Conservation (phyloP, 2,888 invertebrate species). For the Baronia brevicornis region DNA sequence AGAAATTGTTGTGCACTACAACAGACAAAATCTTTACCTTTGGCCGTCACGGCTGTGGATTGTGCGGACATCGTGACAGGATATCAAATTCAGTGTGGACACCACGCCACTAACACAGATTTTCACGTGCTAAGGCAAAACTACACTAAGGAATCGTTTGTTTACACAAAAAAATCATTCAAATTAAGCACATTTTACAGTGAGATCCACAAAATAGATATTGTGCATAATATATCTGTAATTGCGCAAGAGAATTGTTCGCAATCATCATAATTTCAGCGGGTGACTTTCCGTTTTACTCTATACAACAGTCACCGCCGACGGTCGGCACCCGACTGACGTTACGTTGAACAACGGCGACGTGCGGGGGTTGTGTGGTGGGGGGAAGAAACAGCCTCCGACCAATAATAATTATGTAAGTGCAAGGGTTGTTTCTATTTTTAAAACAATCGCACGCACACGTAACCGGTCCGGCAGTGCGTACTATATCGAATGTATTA, state of each 20-base stretch:
- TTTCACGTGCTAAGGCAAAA: too few species aligned
- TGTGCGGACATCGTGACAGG: constrained; percentile 51
- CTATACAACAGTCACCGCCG: too few species aligned
- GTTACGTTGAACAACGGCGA: constrained; percentile 8
- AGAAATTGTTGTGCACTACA: constrained; percentile 1
- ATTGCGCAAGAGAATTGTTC: too few species aligned
- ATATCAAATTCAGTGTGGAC: too few species aligned
- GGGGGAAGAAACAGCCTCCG: constrained; percentile 60
- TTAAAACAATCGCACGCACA: constrained; percentile 43
- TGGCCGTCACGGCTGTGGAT: constrained; percentile 41
- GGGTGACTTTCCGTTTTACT: too few species aligned
- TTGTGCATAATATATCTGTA: too few species aligned
- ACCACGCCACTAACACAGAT: too few species aligned
- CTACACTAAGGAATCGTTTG: not conserved
- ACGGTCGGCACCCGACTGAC: constrained; percentile 41
- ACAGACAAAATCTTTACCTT: constrained; percentile 36
- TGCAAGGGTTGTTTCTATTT: constrained; percentile 63
- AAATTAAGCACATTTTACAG: not conserved
- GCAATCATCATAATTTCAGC: too few species aligned
- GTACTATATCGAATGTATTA: constrained; percentile 28
- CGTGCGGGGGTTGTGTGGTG: constrained; percentile 27
- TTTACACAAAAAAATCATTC: not conserved
- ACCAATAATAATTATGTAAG: constrained; percentile 65
- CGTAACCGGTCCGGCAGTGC: constrained; percentile 41
- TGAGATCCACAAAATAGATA: too few species aligned